phyloP scores from a whole-genome alignment of 1,140 invertebrate species.

The Ceratosolen solmsi region DNA sequence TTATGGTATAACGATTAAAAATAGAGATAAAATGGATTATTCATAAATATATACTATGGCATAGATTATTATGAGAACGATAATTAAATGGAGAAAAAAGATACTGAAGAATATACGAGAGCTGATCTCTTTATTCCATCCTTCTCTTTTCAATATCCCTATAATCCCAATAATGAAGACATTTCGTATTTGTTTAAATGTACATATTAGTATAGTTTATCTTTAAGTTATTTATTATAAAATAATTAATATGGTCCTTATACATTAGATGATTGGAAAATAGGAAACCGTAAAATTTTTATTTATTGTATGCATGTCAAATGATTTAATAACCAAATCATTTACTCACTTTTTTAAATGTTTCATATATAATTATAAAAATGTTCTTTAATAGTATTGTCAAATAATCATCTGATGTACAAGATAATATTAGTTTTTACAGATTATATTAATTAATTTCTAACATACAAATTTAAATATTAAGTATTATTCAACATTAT shows the following conservation, averaged over 20 bases:
- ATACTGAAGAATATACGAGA: constrained; percentile 46
- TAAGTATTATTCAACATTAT: background rate
- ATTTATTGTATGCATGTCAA: too few species aligned
- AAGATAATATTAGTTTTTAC: background rate
- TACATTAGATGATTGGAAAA: too few species aligned
- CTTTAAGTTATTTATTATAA: background rate
- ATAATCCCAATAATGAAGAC: constrained; percentile 13
- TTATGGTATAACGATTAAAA: constrained; percentile 55
- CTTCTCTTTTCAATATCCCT: constrained; percentile 45
- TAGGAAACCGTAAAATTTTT: too few species aligned
- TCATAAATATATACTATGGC: constrained; percentile 65
- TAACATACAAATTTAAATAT: background rate
- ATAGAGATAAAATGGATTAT: constrained; percentile 65
- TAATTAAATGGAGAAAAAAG: constrained; percentile 68
- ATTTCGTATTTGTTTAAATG: background rate
- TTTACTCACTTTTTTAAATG: too few species aligned
- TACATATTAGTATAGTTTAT: background rate
- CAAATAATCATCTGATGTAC: background rate
- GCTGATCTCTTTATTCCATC: constrained; percentile 49
- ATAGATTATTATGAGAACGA: constrained; percentile 65
- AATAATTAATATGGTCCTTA: background rate
- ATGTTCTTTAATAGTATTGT: too few species aligned
- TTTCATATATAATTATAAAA: too few species aligned
- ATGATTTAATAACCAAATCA: too few species aligned
- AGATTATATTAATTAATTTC: background rate